Conservation (phyloP, 2,113 vertebrate species). For the Aphelocoma coerulescens region DNA sequence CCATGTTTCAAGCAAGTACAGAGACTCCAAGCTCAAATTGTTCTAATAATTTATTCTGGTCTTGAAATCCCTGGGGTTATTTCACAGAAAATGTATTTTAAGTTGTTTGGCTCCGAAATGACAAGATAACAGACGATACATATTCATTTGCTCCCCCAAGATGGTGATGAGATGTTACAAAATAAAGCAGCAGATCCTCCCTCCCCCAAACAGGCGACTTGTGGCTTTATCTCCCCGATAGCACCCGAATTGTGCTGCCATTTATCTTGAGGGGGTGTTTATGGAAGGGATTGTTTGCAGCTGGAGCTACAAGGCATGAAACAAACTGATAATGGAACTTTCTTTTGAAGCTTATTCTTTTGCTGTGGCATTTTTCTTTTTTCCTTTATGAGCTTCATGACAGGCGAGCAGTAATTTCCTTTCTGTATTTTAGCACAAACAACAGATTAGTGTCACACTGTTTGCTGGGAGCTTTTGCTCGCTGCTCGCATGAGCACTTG, state of each 20-base stretch:
- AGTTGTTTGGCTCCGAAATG: slow-evolving; percentile 28
- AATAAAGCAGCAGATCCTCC: slow-evolving; percentile 25
- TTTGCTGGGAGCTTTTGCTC: slow-evolving; percentile 9
- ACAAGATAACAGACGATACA: slow-evolving; percentile 51
- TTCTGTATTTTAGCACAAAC: slow-evolving; percentile 39
- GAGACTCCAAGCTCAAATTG: slow-evolving; percentile 14
- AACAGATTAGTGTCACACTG: slow-evolving; percentile 17
- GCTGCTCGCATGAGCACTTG: not conserved
- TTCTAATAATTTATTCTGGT: slow-evolving; percentile 46
- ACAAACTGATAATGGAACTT: slow-evolving; percentile 20
- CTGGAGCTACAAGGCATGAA: slow-evolving; percentile 4
- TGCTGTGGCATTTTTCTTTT: slow-evolving; percentile 3
- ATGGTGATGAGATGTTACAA: slow-evolving; percentile 33
- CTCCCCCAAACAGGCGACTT: not conserved
- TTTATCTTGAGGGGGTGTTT: not conserved
- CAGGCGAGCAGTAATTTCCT: slow-evolving; percentile 40
- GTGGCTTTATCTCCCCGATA: not conserved
- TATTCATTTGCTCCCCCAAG: slow-evolving; percentile 36
- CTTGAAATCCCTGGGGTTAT: slow-evolving; percentile 46
- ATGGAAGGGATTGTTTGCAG: not conserved
- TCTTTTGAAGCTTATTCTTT: slow-evolving; percentile 39
- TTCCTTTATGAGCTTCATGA: slow-evolving; percentile 21
- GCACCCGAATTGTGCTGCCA: not conserved
- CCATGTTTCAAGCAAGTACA: not conserved
- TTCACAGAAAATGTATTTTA: slow-evolving; percentile 53